Conservation (phyloP, 2,888 invertebrate species). For the Macropis europaea region DNA sequence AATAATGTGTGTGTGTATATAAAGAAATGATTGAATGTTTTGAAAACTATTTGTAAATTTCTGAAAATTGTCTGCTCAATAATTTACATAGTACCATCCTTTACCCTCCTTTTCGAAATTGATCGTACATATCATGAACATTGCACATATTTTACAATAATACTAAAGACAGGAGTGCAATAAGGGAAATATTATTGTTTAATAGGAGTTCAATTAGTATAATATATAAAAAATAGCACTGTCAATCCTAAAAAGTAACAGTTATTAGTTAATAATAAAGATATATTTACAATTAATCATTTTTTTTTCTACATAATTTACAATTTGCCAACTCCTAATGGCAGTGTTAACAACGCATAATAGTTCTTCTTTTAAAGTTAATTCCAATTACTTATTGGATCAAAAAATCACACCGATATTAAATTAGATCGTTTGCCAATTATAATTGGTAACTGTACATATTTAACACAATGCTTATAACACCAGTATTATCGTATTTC, state of each 20-base stretch:
- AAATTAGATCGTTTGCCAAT: slow-evolving; percentile 76
- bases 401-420: slow-evolving; percentile 70
- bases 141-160: slow-evolving; percentile 32
- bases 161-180: slow-evolving; percentile 39
- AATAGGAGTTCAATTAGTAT: slow-evolving; percentile 52
- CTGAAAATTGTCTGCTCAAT: slow-evolving; percentile 42
- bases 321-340: slow-evolving; percentile 76
- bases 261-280: slow-evolving; percentile 78
- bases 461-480: slow-evolving; percentile 78
- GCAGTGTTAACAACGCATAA: slow-evolving; percentile 77
- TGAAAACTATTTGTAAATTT: slow-evolving; percentile 48
- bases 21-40: slow-evolving; percentile 45
- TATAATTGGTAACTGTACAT: slow-evolving; percentile 78
- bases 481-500: slow-evolving; percentile 73
- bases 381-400: slow-evolving; percentile 63
- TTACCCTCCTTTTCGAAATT: slow-evolving; percentile 38
- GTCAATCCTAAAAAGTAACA: slow-evolving; percentile 65
- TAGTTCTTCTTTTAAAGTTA: slow-evolving; percentile 62
- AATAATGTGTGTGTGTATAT: slow-evolving; percentile 45
- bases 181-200: slow-evolving; percentile 46
- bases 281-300: slow-evolving; percentile 78
- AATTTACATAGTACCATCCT: slow-evolving; percentile 50
- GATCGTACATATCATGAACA: slow-evolving; percentile 20
- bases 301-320: slow-evolving; percentile 78
- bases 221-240: slow-evolving; percentile 58